phyloP scores from a whole-genome alignment of 2,113 vertebrate species.

The Melanerpes formicivorus region DNA sequence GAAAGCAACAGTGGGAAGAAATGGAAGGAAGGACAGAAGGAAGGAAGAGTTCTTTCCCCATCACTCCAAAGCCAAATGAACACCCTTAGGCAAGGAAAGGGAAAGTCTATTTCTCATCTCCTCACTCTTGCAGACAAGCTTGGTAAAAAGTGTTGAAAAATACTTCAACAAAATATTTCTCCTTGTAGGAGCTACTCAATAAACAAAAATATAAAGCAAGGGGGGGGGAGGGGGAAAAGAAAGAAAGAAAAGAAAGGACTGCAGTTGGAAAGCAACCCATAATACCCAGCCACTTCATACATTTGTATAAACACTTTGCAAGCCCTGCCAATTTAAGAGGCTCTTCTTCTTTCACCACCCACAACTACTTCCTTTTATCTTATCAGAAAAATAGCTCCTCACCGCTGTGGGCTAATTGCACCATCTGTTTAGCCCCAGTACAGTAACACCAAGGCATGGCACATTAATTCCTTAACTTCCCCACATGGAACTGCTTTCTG shows the following conservation, averaged over 20 bases:
- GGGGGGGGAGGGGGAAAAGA: too few relatives aligned
- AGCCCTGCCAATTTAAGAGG: slow-evolving; percentile 52
- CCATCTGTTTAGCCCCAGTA: slow-evolving; percentile 79
- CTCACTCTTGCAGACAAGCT: not conserved
- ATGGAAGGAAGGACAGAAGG: not conserved
- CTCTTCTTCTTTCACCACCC: slow-evolving; percentile 61
- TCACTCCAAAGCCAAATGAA: fast-evolving
- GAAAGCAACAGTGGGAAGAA: too few relatives aligned
- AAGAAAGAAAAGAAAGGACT: not conserved
- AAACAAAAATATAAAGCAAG: not conserved
- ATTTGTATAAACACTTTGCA: slow-evolving; percentile 36
- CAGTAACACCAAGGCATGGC: slow-evolving; percentile 69
- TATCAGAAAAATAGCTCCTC: slow-evolving; percentile 71
- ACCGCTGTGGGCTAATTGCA: slow-evolving; percentile 76
- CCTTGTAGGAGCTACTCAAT: not conserved
- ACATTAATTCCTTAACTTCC: slow-evolving; percentile 79
- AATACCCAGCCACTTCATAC: not conserved
- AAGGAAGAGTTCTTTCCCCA: not conserved
- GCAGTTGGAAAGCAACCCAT: not conserved
- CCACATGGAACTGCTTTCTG: slow-evolving; percentile 61
- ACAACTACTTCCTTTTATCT: slow-evolving; percentile 75
- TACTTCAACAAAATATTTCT: not conserved
- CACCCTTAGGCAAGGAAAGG: not conserved
- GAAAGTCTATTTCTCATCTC: not conserved
- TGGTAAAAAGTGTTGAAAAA: not conserved